Evolutionary conservation across 2,113 vertebrate species (phyloP), one percentile per base, ranked within the genome.

Genomic region (Acanthochromis polyacanthus): DNA sequence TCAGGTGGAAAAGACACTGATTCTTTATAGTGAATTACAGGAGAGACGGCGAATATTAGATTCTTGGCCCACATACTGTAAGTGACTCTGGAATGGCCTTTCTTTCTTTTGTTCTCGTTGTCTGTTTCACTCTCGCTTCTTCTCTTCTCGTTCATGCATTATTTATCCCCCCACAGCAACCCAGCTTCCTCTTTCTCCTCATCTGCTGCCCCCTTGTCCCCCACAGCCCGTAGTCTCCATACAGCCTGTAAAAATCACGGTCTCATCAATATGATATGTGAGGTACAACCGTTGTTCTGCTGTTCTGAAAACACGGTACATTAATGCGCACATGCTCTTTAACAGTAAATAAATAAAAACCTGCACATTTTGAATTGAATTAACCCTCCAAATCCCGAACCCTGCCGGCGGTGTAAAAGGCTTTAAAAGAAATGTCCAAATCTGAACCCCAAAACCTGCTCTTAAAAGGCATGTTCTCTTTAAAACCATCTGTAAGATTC

Each of bases 111-210:
- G 45, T 12, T 77, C 19, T 36, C 25, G 71, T 52, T 79, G 15
- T 69, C 60, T 63, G 17, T 48, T 20, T 71, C 19, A 46, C 20
- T 82, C 56, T 43, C 60, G 56, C 51, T 36, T 7, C 59, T 40
- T 19, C 23, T 52, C 50, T 50, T 60, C 80, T 52, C 45, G 1
- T 51, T 83, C 56, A 87, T 93, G 56, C 69, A 91, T 92, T 81
- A 91, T 93, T 92, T 69, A 91, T 84, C 32, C 10, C 4, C 62
- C 69, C 79, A 53, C 67, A 77, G 61, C 56, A 86, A 51, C 77
- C 45, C 69, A 46, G 83, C 79, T 70, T 58, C 73, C 76, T 63
- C 71, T 78, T 59, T 45, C 68, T 73, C 48, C 19, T 62, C 65
- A 45, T 53, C 72, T 36, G 19, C 53, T 66, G 19, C 48, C 71